Base-by-base conservation (phyloP, 2,888 invertebrate genomes). In the Meiosimyza decipiens region DNA sequence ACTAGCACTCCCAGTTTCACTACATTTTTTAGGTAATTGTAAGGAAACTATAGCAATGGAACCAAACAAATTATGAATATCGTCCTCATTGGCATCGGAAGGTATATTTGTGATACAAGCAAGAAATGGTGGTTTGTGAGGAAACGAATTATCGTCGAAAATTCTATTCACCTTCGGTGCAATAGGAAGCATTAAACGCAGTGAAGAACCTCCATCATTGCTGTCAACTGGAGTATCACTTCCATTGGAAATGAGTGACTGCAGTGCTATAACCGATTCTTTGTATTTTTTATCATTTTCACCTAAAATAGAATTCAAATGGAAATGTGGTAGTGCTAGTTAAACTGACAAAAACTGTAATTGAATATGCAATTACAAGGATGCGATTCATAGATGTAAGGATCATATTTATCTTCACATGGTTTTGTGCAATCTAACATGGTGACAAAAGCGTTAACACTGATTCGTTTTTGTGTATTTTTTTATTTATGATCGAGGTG, bases 101-200 rank as follows among this genome's bases (percentile, higher is more conserved):
- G 97, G 95, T 84, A 98, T 89, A 88, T 98, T 98, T 75, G 96
- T 95, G 76, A 98, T 90, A 86, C 95, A 95, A 13, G 96, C 97
- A 76, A 94, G 93, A 87, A 90, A 98, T 4, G 98, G 98, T 12
- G 95, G 93, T 74, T 91, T 91, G 70, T 90, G 91, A 15, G 98
- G 97, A 67, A 98, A 92, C 84, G 92, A 92, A 81, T 94, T 92
- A 81, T 96, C 95, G 82, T 96, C 94, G 69, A 95, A 91, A 71
- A 94, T 94, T 74, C 96, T 90, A 28, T 95, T 93, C 12, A 97
- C 94, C 70, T 96, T 91, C 1, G 97, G 97, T 50, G 96, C 97
- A 13, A 96, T 96, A n/a, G 98, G 98, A 76, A 98, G 88, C 80
- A 93, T 84, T 72, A 85, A 80, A 12, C 82, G 83, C 63, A 81